Evolutionary conservation across 2,888 invertebrate species (phyloP).

Genomic region (Punctoribates punctum): DNA sequence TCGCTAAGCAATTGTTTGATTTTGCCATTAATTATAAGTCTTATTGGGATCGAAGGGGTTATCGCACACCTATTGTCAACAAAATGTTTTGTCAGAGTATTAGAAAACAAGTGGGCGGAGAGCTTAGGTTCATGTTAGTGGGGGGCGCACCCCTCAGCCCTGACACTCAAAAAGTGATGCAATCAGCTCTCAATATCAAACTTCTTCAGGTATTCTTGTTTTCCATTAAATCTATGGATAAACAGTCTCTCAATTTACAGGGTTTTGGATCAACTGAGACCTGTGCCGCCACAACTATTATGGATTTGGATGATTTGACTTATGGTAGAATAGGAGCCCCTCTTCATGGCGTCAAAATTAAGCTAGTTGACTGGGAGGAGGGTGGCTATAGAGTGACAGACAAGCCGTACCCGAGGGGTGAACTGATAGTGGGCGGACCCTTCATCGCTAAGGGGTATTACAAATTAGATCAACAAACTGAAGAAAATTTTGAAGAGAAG

Average conservation of each 20-base stretch:
- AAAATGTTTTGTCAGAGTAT: conserved; percentile 63
- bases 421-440: conserved; percentile 80
- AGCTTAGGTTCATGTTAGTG: conserved; percentile 77
- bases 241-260: neutral
- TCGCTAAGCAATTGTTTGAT: conserved; percentile 80
- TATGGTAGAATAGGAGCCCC: conserved; percentile 86
- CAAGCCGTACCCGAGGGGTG: conserved; percentile 78
- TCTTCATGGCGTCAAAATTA: conserved; percentile 75
- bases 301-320: conserved; percentile 61
- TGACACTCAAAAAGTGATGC: conserved; percentile 90
- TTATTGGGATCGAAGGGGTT: conserved; percentile 68
- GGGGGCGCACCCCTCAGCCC: conserved; percentile 95
- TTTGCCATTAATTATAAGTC: conserved; percentile 92
- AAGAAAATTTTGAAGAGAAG: conserved; percentile 71
- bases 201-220: conserved; percentile 63
- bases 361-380: conserved; percentile 88
- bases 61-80: conserved; percentile 57
- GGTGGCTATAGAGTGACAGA: conserved; percentile 84
- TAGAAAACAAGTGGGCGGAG: conserved; percentile 77
- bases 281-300: conserved; percentile 72
- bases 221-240: neutral
- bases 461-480: conserved; percentile 65
- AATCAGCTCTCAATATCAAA: conserved; percentile 82
- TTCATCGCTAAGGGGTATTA: conserved; percentile 92
- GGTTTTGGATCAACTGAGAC: conserved; percentile 98